Evolutionary conservation across 2,888 invertebrate species (phyloP).

Genomic region (Melangyna quadrimaculata): DNA sequence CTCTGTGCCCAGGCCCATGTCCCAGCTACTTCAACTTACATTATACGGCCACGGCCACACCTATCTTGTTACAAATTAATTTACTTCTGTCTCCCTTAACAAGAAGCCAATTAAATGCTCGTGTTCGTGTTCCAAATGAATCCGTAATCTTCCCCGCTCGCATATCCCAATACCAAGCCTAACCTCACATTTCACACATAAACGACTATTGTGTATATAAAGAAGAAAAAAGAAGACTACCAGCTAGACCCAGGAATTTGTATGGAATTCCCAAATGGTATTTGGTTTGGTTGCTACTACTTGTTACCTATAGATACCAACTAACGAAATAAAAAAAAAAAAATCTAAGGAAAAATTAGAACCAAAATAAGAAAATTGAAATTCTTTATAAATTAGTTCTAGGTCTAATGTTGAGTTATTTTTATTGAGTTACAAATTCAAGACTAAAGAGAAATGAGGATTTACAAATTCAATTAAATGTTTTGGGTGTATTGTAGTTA

Average conservation of each 20-base stretch:
- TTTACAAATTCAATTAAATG: not conserved
- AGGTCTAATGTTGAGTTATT: slow-evolving; percentile 9
- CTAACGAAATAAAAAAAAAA: not conserved
- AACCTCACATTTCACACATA: not conserved
- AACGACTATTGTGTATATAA: not conserved
- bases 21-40: slow-evolving; percentile 1
- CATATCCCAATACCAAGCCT: not conserved
- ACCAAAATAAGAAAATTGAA: slow-evolving; percentile 18
- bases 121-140: slow-evolving; percentile 16
- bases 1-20: not conserved
- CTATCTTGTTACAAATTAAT: slow-evolving; percentile 68
- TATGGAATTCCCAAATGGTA: slow-evolving; percentile 21
- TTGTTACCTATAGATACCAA: not conserved
- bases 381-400: slow-evolving; percentile 30
- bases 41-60: slow-evolving; percentile 32
- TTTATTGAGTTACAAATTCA: slow-evolving; percentile 21
- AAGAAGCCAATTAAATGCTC: slow-evolving; percentile 69
- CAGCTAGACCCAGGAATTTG: not conserved
- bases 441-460: not conserved
- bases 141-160: not conserved
- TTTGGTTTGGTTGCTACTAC: slow-evolving; percentile 4
- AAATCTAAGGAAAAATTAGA: not conserved
- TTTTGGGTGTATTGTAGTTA: not conserved
- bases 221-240: not conserved
- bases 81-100: slow-evolving; percentile 47